Evolutionary conservation across 2,797 vertebrate species (phyloP), one percentile per base, ranked within the genome.

Genomic region (Orestias chungarensis): DNA sequence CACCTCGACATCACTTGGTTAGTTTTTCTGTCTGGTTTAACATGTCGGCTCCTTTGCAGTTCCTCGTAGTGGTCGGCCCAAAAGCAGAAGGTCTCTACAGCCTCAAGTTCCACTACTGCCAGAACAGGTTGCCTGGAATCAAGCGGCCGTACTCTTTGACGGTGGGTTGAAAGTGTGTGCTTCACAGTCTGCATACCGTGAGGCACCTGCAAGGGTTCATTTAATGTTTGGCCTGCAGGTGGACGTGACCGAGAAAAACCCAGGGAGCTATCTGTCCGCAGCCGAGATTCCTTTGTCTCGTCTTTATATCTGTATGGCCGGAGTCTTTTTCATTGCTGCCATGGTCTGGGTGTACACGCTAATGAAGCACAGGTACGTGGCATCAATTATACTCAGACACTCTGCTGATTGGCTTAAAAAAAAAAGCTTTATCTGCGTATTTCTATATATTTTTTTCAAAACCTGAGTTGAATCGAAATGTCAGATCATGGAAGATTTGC

Each of bases 211-310:
- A 0, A 2, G 7, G 10, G 46, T 75, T 68, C 31, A 82, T 38
- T 27, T 66, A 29, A 17, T 18, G 8, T 33, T 1, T 66, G 52
- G 38, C n/a, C 23, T 10, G 9, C 88, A 96, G 96, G 92, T 96
- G 76, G 83, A 91, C 14, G 93, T 96, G 71, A 91, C 54, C 0
- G 96, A 96, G 91, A 90, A 43, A 81, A 96, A 97, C 74, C 94
- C 91, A 0, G 88, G 70, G 0, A 93, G 93, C 49, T 96, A 74
- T 84, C 89, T 97, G 78, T 96, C 95, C 0, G 95, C 95, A 0
- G 87, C 93, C 0, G 95, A 96, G 67, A 95, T 95, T 0, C 96
- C 96, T 2, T 92, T 97, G 17, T 95, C 96, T 6, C 94, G 92
- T n/a, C 94, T 97, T 43, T 96, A 95, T 84, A 86, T 96, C 25